Base-by-base conservation (phyloP, 2,888 invertebrate species). In the Allygus modestus region DNA sequence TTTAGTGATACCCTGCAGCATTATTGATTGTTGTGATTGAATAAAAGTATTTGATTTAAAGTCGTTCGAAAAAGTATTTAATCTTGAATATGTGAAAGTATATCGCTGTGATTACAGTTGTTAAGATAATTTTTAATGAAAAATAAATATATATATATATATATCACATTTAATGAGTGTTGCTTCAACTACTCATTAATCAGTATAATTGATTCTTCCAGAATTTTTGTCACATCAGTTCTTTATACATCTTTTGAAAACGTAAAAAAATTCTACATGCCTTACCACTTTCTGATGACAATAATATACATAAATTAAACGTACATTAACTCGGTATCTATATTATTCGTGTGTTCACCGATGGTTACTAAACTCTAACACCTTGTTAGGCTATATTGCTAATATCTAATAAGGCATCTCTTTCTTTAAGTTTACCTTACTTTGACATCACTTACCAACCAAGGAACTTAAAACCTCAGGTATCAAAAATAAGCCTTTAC, bases 241-340 rank as follows among this genome's bases (percentile, higher is more conserved):
- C 15, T 65, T 28, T 65, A 65, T 26, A 11, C 0, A 28, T 28
- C 65, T 65, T 23, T 58, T 20, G 23, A 23, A 65, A 65, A 58
- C 58, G 17, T 23, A 23, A 65, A 31, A 65, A 65, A 26, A 15
- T 65, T 31, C 20, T 9, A 26, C 15, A 15, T 31, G 65, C 65
- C 65, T 65, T 65, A 65, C 12, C 17, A 28, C 23, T 28, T 65
- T 65, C 65, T 65, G 65, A 65, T 65, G 65, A 65, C 65, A 65
- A 65, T 65, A 65, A 65, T 65, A 12, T 65, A 31, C 31, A 65
- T 65, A 65, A 28, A 65, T 31, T 12, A 28, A 65, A 65, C 15
- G 12, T 65, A 65, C 31, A 28, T 2, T 65, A 28, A 65, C 65
- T 31, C 65, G 28, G 28, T 65, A 65, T 65, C n/a, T 65, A 65